These are phyloP conservation scores for Anhinga rufa DNA, from an alignment of 2,113 vertebrate genomes.

Conservation along the genomic window DNA sequence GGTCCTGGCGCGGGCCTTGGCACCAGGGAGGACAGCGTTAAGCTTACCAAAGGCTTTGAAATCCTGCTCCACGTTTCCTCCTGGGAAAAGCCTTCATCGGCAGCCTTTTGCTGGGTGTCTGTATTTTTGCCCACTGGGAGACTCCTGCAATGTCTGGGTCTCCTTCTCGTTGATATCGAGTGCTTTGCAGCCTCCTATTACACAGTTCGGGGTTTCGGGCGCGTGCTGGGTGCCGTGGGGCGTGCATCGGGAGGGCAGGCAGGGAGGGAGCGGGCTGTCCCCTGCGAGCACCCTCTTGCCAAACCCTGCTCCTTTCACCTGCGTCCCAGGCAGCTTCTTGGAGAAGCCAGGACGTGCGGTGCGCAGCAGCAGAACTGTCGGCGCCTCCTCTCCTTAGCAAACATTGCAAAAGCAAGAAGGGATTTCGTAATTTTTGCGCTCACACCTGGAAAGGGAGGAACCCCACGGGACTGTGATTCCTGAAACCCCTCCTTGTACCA, in stretches of 20 bases:
- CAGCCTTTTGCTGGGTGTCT: accelerated
- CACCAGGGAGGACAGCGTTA: background rate
- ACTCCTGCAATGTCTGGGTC: accelerated
- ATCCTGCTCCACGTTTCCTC: background rate
- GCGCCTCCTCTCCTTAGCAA: background rate
- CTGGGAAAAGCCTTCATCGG: background rate
- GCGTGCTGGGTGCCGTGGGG: accelerated
- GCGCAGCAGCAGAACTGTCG: background rate
- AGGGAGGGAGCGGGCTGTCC: accelerated
- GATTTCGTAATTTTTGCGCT: background rate
- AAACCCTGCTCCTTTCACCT: background rate
- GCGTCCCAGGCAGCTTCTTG: accelerated
- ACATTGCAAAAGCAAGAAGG: background rate
- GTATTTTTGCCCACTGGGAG: background rate
- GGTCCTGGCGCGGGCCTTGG: background rate
- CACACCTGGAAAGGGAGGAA: background rate
- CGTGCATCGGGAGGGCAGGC: accelerated
- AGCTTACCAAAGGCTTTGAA: background rate
- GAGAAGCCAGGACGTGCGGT: accelerated
- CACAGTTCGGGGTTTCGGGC: accelerated
- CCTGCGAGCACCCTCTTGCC: background rate
- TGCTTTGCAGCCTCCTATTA: background rate
- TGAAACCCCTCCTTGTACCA: background rate
- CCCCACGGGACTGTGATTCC: background rate
- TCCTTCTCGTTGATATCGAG: background rate